Conservation (phyloP, 2,113 vertebrate genomes). For the Glaucidium brasilianum region DNA sequence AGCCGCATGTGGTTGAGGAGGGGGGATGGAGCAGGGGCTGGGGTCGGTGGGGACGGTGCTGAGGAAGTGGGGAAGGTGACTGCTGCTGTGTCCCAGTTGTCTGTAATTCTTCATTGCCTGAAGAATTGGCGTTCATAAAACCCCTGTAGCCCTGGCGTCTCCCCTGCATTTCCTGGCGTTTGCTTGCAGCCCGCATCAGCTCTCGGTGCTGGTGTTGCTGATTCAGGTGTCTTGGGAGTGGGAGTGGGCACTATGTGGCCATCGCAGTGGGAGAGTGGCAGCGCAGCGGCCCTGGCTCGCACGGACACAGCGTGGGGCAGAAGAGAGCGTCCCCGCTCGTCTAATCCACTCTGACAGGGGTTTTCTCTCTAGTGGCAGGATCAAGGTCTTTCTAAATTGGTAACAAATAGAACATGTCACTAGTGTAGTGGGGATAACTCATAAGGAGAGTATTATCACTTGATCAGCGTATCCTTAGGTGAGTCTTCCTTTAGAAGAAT, state of each 20-base stretch:
- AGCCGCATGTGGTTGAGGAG: not conserved
- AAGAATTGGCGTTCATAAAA: not conserved
- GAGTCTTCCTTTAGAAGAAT: not conserved
- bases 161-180: not conserved
- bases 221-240: not conserved
- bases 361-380: not conserved
- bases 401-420: not conserved
- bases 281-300: accelerated
- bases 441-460: not conserved
- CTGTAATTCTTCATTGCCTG: not conserved
- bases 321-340: accelerated
- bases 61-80: accelerated
- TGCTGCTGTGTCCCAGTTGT: not conserved
- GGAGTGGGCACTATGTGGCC: not conserved
- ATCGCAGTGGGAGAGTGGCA: not conserved
- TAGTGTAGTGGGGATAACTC: not conserved
- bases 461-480: not conserved
- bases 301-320: accelerated
- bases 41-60: accelerated
- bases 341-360: not conserved
- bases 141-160: accelerated
- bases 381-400: not conserved
- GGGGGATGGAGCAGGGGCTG: not conserved
- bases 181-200: not conserved
- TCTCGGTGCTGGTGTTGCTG: not conserved